phyloP scores from a whole-genome alignment of 2,113 vertebrate species.

The Heterotilapia buettikoferi region DNA sequence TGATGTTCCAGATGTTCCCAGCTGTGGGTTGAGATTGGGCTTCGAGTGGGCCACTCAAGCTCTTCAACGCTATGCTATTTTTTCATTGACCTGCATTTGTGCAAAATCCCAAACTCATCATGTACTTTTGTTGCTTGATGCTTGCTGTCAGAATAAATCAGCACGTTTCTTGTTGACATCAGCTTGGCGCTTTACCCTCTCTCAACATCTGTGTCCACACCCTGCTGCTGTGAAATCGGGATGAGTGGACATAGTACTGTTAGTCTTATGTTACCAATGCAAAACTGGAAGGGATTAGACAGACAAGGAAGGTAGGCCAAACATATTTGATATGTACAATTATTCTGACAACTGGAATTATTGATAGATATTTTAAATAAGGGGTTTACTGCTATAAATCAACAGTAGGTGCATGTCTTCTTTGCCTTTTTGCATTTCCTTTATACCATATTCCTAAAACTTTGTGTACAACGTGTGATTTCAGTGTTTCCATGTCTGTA shows the following conservation, averaged over 20 bases:
- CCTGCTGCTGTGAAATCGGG: not conserved
- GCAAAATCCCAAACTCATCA: not conserved
- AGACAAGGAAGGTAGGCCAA: not conserved
- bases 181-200: not conserved
- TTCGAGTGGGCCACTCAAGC: not conserved
- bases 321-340: not conserved
- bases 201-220: not conserved
- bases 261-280: not conserved
- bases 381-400: not conserved
- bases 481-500: not conserved
- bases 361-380: not conserved
- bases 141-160: not conserved
- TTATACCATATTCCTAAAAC: not conserved
- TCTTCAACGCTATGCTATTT: not conserved
- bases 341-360: not conserved
- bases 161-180: not conserved
- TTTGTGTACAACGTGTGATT: not conserved
- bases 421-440: not conserved
- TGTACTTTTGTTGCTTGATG: not conserved
- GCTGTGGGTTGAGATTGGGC: not conserved
- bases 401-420: not conserved
- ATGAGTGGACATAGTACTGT: not conserved
- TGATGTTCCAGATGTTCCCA: not conserved
- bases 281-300: not conserved
- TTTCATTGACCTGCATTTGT: not conserved